Evolutionary conservation across 2,888 invertebrate species (phyloP).

Genomic region (Tetanocera ferruginea): DNA sequence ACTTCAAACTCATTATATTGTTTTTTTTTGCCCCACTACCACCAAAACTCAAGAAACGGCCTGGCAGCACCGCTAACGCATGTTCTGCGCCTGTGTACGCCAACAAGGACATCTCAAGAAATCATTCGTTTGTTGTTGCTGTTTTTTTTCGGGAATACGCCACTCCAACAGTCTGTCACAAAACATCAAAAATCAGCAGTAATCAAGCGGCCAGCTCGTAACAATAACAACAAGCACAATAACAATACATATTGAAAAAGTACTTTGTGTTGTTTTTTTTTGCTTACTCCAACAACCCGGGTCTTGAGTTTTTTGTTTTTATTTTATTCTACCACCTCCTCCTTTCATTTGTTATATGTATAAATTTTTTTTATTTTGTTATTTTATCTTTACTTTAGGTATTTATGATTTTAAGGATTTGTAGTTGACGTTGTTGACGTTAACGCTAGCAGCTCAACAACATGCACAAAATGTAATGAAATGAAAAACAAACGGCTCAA

Average conservation of each 20-base stretch:
- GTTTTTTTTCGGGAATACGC: neutral
- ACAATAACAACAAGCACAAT: neutral
- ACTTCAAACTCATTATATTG: slow-evolving; percentile 18
- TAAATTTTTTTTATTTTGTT: slow-evolving; percentile 12
- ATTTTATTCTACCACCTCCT: neutral
- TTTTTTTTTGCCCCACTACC: neutral
- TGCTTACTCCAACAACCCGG: neutral
- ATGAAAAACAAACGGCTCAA: slow-evolving; percentile 25
- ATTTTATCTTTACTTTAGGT: slow-evolving; percentile 28
- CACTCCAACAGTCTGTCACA: slow-evolving; percentile 8
- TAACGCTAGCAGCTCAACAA: slow-evolving; percentile 2
- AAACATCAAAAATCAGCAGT: slow-evolving; percentile 22
- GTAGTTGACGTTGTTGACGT: slow-evolving; percentile 54
- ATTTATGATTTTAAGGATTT: slow-evolving; percentile 63
- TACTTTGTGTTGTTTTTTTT: neutral
- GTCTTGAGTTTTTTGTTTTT: neutral
- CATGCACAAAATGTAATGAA: slow-evolving; percentile 23
- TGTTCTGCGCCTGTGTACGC: neutral
- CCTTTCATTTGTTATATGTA: neutral
- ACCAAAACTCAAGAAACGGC: neutral
- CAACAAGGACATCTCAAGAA: slow-evolving; percentile 1
- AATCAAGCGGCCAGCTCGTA: neutral
- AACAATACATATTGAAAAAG: neutral
- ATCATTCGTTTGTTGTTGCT: neutral
- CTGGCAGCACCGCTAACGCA: neutral